Conservation (phyloP, 2,113 vertebrate genomes). For the Oreocharis arfaki region DNA sequence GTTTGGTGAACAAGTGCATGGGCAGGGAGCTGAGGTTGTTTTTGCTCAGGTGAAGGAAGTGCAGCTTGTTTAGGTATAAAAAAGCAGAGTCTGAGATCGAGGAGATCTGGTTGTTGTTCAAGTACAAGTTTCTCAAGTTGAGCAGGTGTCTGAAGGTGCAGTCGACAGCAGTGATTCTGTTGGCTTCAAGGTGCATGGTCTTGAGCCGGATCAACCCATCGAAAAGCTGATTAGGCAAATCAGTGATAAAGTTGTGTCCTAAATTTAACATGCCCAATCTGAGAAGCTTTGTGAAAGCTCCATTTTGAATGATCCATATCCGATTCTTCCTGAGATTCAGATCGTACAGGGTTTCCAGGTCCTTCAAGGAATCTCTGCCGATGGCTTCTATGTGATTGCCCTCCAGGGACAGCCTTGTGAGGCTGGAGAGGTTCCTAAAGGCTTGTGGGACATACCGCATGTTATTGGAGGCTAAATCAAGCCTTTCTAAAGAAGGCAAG, state of each 20-base stretch:
- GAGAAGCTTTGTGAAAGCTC: slow-evolving; percentile 58
- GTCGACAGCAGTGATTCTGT: slow-evolving; percentile 29
- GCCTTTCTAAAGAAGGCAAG: slow-evolving; percentile 46
- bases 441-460: slow-evolving; percentile 56
- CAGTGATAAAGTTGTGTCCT: slow-evolving; percentile 61
- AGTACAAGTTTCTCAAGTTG: slow-evolving; percentile 55
- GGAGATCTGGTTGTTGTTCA: slow-evolving; percentile 66
- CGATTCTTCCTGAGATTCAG: slow-evolving; percentile 67
- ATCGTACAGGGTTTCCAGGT: slow-evolving; percentile 3
- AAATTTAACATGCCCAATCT: slow-evolving; percentile 62
- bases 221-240: slow-evolving; percentile 72
- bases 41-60: slow-evolving; percentile 59
- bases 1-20: not conserved
- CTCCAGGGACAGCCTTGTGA: slow-evolving; percentile 48
- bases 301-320: slow-evolving; percentile 61
- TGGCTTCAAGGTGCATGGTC: slow-evolving; percentile 66
- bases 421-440: slow-evolving; percentile 57
- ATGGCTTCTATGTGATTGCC: slow-evolving; percentile 65
- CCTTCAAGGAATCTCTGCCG: slow-evolving; percentile 59
- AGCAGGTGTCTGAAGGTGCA: slow-evolving; percentile 48
- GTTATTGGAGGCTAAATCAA: slow-evolving; percentile 57
- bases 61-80: slow-evolving; percentile 3
- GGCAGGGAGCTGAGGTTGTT: slow-evolving; percentile 63
- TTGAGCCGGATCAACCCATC: slow-evolving; percentile 42
- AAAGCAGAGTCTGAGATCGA: slow-evolving; percentile 33